Conservation (phyloP, 2,888 invertebrate genomes). For the Drepana falcataria region DNA sequence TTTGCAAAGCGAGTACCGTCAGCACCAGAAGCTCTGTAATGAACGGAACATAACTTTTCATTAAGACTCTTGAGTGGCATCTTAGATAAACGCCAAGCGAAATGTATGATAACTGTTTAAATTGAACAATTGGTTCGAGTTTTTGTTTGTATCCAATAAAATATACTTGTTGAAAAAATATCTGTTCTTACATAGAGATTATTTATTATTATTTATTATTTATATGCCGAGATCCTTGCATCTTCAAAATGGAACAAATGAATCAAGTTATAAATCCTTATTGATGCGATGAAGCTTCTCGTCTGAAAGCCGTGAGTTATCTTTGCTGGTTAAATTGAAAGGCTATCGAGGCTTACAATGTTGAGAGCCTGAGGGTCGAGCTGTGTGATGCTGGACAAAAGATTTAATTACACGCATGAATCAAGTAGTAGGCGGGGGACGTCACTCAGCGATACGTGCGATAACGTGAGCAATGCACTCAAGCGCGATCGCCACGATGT, state of each 20-base stretch:
- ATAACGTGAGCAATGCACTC: constrained; percentile 50
- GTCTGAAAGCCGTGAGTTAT: constrained; percentile 30
- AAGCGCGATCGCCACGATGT: constrained; percentile 50
- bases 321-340: constrained; percentile 55
- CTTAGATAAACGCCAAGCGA: constrained; percentile 19
- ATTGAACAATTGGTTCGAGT: too few relatives aligned
- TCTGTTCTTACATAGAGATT: too few relatives aligned
- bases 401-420: constrained; percentile 79
- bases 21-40: constrained; percentile 43
- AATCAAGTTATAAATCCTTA: constrained; percentile 54
- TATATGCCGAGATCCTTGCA: too few relatives aligned
- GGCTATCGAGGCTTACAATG: constrained; percentile 53
- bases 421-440: constrained; percentile 49
- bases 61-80: constrained; percentile 24
- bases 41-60: constrained; percentile 48
- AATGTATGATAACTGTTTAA: too few relatives aligned
- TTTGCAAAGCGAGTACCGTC: constrained; percentile 52
- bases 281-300: constrained; percentile 47
- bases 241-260: constrained; percentile 25
- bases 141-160: too few relatives aligned
- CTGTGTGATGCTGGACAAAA: constrained; percentile 62
- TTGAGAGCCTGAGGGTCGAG: constrained; percentile 43
- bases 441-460: constrained; percentile 39
- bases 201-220: too few relatives aligned
- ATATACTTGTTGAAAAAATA: too few relatives aligned